Conservation (phyloP, 2,113 vertebrate species). For the human (Homo sapiens) region GRCh38 chr15:97446001-97446500, state of each 20-base stretch:
- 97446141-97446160: neutral
- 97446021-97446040: neutral
- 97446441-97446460: neutral
- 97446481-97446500: neutral
- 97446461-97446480: neutral
- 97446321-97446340: neutral
- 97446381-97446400: rapidly evolving
- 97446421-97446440: neutral
- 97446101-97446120: neutral
- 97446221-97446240: neutral
- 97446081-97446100: neutral
- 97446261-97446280: neutral
- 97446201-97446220: neutral
- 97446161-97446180: neutral
- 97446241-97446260: neutral
- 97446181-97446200: neutral
- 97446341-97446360: neutral
- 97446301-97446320: neutral
- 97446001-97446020: neutral
- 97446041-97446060: neutral
- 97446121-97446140: neutral
- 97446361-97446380: neutral
- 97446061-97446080: neutral
- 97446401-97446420: neutral
- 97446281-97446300: neutral